Base-by-base conservation (phyloP, 2,797 vertebrate species). In the Hozukius guyotensis region DNA sequence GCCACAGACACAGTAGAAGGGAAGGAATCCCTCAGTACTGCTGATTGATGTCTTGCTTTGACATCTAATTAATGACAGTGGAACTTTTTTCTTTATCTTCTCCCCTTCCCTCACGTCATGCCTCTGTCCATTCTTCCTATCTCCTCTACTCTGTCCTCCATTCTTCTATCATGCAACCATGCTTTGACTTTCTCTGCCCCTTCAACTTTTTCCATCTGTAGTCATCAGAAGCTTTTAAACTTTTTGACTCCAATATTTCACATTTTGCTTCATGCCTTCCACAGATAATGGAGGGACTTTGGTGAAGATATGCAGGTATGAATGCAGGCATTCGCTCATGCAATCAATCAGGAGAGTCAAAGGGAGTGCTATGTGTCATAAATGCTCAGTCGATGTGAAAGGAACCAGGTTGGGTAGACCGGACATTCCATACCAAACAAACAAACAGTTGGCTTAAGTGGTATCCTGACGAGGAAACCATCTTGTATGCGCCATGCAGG, bases 51-150 rank as follows among this genome's bases (percentile, higher is more conserved):
- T 70, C 69, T 85, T 78, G 72, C 70, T 93, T 75, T 85, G 84
- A 89, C 83, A 87, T 74, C 79, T 80, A 88, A 90, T 89, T 91
- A 87, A 88, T 82, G 79, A 82, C 78, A 72, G 63, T 72, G 55
- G 63, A 72, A 29, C 61, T n/a, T 69, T 73, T 65, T 67, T 53
- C 42, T 49, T 62, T 32, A 72, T 27, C 56, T 59, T 72, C n/a
- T 81, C 18, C 38, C 81, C 46, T 83, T 80, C 29, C 46, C 27
- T 81, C 53, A 42, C 29, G 38, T 73, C 27, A 31, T 68, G 60
- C 12, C 46, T 83, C 65, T 66, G 34, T 8, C 64, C 72, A 61
- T 31, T 70, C 62, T 52, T 56, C 53, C 8, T 11, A 22, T 62
- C n/a, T 27, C 57, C 25, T 49, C 14, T 49, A 5, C n/a, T 25